Percentiles rank a stretch among this genome's conserved stretches.
Evolutionary conservation across 2,888 invertebrate species (phyloP).

Genomic region (Hartigia nigra): DNA sequence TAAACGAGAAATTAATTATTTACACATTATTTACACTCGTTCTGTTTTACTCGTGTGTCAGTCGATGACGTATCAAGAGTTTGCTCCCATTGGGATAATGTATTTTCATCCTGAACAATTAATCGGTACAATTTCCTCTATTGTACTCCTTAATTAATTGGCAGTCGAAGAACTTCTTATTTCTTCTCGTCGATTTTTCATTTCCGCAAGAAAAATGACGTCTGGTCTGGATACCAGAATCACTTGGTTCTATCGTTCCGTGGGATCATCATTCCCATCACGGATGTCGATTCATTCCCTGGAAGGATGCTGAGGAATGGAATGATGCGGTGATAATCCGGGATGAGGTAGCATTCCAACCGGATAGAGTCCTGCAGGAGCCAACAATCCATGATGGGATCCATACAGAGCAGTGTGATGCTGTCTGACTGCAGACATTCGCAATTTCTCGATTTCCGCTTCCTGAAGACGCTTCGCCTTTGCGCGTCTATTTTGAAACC

Average conservation of each 20-base stretch:
- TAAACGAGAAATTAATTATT: constrained; percentile 25
- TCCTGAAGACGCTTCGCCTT: constrained; percentile 98
- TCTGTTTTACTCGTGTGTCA: background rate
- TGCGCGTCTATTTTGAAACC: constrained; percentile 95
- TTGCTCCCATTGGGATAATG: background rate
- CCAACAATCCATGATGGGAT: constrained; percentile 55
- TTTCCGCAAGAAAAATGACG: background rate
- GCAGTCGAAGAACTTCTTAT: background rate
- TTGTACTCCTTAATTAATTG: background rate
- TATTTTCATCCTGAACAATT: background rate
- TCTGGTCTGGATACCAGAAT: constrained; percentile 2
- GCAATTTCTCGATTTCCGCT: constrained; percentile 96
- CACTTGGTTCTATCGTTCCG: constrained; percentile 7
- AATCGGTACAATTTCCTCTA: background rate
- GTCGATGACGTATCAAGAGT: background rate
- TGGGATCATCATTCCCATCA: constrained; percentile 10
- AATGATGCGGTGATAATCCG: constrained; percentile 50
- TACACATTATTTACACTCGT: constrained; percentile 34
- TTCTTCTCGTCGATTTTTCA: background rate
- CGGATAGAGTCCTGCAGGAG: constrained; percentile 54
- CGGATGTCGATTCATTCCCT: constrained; percentile 45
- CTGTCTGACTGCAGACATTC: constrained; percentile 76
- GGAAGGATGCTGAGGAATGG: constrained; percentile 51
- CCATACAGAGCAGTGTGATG: constrained; percentile 59
- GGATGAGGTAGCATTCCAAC: constrained; percentile 59